Evolutionary conservation across 2,888 invertebrate species (phyloP).

Genomic region (Ditylenchus weischeri): DNA sequence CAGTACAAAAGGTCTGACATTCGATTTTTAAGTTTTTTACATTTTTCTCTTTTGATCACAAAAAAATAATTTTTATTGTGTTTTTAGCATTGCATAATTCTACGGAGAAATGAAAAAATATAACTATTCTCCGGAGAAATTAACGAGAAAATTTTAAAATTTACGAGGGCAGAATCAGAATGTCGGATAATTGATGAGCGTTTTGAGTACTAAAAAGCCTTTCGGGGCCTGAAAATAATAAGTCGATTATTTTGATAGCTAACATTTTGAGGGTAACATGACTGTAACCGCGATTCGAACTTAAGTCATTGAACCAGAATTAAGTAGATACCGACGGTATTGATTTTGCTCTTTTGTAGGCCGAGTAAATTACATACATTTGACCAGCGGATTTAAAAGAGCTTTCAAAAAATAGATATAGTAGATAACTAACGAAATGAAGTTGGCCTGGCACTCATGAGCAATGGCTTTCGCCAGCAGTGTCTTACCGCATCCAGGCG

Average conservation of each 20-base stretch:
- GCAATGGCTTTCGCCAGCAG: slow-evolving; percentile 78
- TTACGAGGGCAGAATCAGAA: too few species aligned
- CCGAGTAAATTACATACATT: slow-evolving; percentile 7
- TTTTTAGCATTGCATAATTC: too few species aligned
- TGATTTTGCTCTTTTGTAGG: slow-evolving; percentile 19
- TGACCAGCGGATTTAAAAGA: slow-evolving; percentile 23
- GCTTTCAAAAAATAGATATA: neutral
- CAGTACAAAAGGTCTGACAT: too few species aligned
- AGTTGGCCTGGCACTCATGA: slow-evolving; percentile 99
- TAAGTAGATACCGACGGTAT: slow-evolving; percentile 21
- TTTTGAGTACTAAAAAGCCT: slow-evolving; percentile 59
- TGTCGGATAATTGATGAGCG: too few species aligned
- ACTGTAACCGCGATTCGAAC: slow-evolving; percentile 23
- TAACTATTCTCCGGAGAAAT: too few species aligned
- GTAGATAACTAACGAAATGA: slow-evolving; percentile 64
- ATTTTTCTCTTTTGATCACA: too few species aligned
- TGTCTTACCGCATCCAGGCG: slow-evolving; percentile 92
- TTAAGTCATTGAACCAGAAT: slow-evolving; percentile 15
- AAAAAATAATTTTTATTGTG: too few species aligned
- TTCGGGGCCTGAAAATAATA: slow-evolving; percentile 73
- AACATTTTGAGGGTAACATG: neutral
- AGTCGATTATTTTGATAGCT: neutral
- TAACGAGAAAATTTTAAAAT: too few species aligned
- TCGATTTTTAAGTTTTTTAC: too few species aligned
- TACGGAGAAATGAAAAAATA: too few species aligned